Percentiles rank a stretch among this genome's conserved stretches.
Conservation (phyloP, 2,797 vertebrate genomes). For the Melopsittacus undulatus region DNA sequence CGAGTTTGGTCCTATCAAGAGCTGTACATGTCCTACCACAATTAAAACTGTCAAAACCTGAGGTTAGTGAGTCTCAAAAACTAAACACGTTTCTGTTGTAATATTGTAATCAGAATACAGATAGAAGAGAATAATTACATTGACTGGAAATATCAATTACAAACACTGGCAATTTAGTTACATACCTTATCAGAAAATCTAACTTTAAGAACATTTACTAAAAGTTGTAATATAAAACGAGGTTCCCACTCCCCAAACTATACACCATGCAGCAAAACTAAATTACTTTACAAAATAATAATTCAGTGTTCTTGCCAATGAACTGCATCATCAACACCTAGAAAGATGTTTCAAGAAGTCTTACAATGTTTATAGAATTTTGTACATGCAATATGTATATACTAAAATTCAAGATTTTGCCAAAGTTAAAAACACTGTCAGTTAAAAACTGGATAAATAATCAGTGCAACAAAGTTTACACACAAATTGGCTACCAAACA, state of each 20-base stretch:
- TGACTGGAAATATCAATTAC: background rate
- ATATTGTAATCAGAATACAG: background rate
- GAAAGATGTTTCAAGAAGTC: background rate
- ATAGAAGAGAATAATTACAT: background rate
- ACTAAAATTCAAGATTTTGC: background rate
- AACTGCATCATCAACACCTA: background rate
- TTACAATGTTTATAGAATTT: background rate
- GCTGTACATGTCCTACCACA: background rate
- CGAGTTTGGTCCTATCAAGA: constrained; percentile 47
- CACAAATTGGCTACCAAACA: constrained; percentile 52
- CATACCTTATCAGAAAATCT: constrained; percentile 4
- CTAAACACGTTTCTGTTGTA: background rate
- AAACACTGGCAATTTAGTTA: background rate
- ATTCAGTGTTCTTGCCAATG: constrained; percentile 20
- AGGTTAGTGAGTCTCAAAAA: constrained; percentile 16
- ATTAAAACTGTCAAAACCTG: constrained; percentile 11
- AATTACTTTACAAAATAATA: constrained; percentile 10
- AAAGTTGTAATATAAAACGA: background rate
- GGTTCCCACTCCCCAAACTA: background rate
- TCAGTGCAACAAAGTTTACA: constrained; percentile 71
- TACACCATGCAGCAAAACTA: background rate
- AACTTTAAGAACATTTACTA: constrained; percentile 29
- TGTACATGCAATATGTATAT: background rate
- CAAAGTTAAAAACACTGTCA: constrained; percentile 46
- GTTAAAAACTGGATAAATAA: constrained; percentile 41